A percentile compares a stretch with the other conserved stretches of the same genome.
Conservation (phyloP, 2,113 vertebrate genomes). For the Festucalex cinctus region DNA sequence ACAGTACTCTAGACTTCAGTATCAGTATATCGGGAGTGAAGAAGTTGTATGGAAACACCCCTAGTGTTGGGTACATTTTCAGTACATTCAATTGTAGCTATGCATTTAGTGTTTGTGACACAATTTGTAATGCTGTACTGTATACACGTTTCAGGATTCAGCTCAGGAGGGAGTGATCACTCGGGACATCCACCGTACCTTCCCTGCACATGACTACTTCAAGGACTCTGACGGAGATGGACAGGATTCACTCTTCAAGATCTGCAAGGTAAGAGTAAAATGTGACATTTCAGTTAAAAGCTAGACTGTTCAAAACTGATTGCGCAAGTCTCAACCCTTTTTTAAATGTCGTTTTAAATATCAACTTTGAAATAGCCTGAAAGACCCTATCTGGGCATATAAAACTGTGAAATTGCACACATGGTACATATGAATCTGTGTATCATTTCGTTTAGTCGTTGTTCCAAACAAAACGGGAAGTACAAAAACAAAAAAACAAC, state of each 20-base stretch:
- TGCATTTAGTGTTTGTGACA: background rate
- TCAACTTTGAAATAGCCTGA: background rate
- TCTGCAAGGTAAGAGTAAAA: slow-evolving; percentile 85
- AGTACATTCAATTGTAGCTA: background rate
- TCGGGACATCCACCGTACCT: slow-evolving; percentile 94
- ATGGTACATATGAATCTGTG: too few species aligned
- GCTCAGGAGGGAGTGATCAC: slow-evolving; percentile 92
- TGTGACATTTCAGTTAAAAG: background rate
- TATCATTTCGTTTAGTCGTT: too few species aligned
- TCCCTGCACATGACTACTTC: slow-evolving; percentile 96
- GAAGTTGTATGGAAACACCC: too few species aligned
- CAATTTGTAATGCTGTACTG: background rate
- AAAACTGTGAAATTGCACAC: background rate
- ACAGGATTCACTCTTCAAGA: slow-evolving; percentile 96
- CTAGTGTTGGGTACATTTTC: background rate
- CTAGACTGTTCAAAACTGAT: background rate
- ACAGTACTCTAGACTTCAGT: too few species aligned
- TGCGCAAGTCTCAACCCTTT: background rate
- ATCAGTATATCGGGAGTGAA: too few species aligned
- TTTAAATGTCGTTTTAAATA: background rate
- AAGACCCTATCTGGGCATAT: background rate
- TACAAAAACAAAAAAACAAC: too few species aligned
- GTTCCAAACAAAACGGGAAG: too few species aligned
- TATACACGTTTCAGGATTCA: slow-evolving; percentile 81
- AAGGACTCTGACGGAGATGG: slow-evolving; percentile 95